Base-by-base conservation (phyloP, 1,140 invertebrate genomes). In the Lepidurus apus region DNA sequence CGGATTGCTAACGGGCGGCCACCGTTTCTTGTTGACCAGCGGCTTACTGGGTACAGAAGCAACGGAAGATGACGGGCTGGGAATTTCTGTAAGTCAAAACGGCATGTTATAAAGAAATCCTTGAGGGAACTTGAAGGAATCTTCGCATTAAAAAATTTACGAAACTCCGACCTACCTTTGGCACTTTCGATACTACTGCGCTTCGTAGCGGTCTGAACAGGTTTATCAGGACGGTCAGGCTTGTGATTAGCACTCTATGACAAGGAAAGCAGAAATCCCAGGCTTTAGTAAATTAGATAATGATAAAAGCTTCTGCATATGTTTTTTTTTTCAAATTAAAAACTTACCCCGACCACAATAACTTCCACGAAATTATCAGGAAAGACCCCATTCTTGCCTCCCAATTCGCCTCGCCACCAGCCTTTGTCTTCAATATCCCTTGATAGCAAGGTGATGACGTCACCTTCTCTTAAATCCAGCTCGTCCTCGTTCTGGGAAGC, bases 351-450 rank as follows among this genome's bases (percentile, higher is more conserved):
- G 17, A 65, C 53, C 17, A 65, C 53, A 9, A 92, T 85, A 6
- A 93, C 80, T 83, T 93, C 89, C 7, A 97, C 95, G 88, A 98
- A 99, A 88, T 99, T 98, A 84, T 98, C 96, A 5, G 97, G 97
- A 85, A 99, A 99, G 1, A 99, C 89, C 0, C 97, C 97, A 76
- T 94, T 86, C 76, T 91, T 90, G 43, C 96, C 96, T 81, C 91
- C 90, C 0, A 97, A 82, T 87, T 99, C 96, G 75, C 97, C 97
- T 85, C 92, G 92, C 96, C 96, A 89, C 88, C 88, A 89, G 6
- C 89, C 89, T 82, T 93, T 92, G 86, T 99, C 97, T 74, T 94
- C 93, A 47, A 93, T 90, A 82, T 97, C 92, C 87, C 91, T 94
- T 43, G 90, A 92, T 45, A 98, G 85, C 78, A 98, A 88, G 8